Conservation (phyloP, 2,113 vertebrate species). For the Corythornis madagascariensis region DNA sequence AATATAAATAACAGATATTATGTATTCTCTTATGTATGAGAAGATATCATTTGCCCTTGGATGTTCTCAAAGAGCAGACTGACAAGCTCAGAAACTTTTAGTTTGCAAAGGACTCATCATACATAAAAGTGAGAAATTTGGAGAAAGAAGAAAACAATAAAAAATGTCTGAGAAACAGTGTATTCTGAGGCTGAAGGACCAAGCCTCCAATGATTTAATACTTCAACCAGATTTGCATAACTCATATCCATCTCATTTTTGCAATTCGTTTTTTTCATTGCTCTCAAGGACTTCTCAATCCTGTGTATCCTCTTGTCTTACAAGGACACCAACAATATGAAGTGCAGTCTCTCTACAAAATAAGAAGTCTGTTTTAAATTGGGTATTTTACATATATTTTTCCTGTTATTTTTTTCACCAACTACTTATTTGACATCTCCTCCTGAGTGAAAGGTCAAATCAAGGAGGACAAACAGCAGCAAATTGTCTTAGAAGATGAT, state of each 20-base stretch:
- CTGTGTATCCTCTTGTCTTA: neutral
- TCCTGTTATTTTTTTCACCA: neutral
- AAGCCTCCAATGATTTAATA: neutral
- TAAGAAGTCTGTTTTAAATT: neutral
- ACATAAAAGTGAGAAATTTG: neutral
- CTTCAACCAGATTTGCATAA: neutral
- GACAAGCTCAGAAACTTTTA: neutral
- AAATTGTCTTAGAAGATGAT: neutral
- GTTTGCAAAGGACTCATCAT: neutral
- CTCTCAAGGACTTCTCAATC: neutral
- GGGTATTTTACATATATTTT: neutral
- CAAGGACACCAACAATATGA: neutral
- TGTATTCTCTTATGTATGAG: rapidly evolving
- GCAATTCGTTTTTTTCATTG: neutral
- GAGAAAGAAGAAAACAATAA: neutral
- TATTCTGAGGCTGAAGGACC: neutral
- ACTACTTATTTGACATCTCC: neutral
- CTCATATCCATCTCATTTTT: neutral
- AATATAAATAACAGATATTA: neutral
- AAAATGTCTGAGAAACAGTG: neutral
- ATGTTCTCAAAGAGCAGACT: neutral
- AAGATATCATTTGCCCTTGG: neutral
- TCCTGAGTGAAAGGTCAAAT: neutral
- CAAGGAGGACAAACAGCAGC: neutral
- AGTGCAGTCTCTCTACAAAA: neutral